Base-by-base conservation (phyloP, 2,113 vertebrate species). In the Chaetura pelagica region DNA sequence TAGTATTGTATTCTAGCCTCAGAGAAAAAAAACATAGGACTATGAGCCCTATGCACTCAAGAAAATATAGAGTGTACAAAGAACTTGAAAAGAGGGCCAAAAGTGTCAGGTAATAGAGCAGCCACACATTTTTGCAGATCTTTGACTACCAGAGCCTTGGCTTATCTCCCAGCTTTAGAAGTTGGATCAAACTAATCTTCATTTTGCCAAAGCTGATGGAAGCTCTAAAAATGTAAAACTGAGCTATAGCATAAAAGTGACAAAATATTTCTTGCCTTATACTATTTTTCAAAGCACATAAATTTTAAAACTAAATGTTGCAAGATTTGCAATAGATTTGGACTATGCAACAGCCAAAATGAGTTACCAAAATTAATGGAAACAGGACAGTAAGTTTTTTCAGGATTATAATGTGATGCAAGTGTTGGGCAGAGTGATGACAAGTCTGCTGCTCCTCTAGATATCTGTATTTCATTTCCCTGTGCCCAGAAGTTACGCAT, bases 21-120 rank as follows among this genome's bases (percentile, higher is more conserved):
- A 94, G 42, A 96, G 69, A 77, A 87, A 75, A 89, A 95, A 59
- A 94, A 88, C 73, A 57, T 80, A 42, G 40, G 40, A 42, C 40
- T 42, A 68, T 29, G 15, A 83, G 67, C 4, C 24, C 29, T 73
- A 54, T 35, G 76, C 32, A 73, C 26, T 90, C 72, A 96, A 95
- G 67, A 96, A 96, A 96, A 96, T 86, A 94, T 88, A 89, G 29
- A 85, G 10, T 66, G 52, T 59, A 94, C 67, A 96, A 97, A 97
- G 96, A 55, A 79, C 42, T 93, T 82, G 72, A 88, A 94, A 95
- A 96, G 68, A 83, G 62, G 75, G 96, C 97, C 96, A 98, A 95
- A 97, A 96, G 79, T 95, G 93, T 97, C 97, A 97, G 96, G 96
- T 97, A 97, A 96, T 97, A 97, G 73, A 98, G 89, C 57, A 97